A percentile compares a stretch with the other conserved stretches of the same genome.
These are phyloP conservation scores for Muscidifurax raptorellus DNA, from an alignment of 1,140 invertebrate genomes.

Conservation along the genomic window DNA sequence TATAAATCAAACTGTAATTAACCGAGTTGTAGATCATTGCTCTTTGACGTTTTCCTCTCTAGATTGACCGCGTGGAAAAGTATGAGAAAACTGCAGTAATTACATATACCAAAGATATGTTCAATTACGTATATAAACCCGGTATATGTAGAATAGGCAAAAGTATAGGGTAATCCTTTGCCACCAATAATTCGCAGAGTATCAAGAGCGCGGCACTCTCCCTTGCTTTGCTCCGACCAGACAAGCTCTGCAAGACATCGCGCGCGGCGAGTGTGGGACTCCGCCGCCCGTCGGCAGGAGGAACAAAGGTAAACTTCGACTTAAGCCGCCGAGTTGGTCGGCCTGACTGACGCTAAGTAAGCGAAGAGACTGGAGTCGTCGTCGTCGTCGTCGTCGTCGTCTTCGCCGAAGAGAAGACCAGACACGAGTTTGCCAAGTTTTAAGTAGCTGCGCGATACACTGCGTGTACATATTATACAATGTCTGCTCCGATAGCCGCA, in stretches of 20 bases:
- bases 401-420: constrained; percentile 56
- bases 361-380: constrained; percentile 46
- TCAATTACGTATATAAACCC: too few species aligned
- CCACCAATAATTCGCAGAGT: constrained; percentile 17
- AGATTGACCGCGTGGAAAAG: too few species aligned
- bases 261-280: constrained; percentile 58
- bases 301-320: constrained; percentile 71
- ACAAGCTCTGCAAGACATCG: neutral
- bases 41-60: too few species aligned
- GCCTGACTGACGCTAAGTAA: constrained; percentile 62
- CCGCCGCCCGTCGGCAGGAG: constrained; percentile 57
- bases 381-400: constrained; percentile 16
- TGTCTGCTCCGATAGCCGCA: too few species aligned
- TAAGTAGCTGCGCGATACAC: constrained; percentile 70
- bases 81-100: too few species aligned
- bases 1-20: neutral
- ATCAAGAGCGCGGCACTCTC: too few species aligned
- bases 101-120: too few species aligned
- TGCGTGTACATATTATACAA: too few species aligned
- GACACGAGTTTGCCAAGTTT: constrained; percentile 70
- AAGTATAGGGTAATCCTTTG: neutral
- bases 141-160: neutral
- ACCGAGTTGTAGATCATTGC: too few species aligned
- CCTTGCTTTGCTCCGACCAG: neutral
- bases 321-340: constrained; percentile 59